Conservation (phyloP, 2,888 invertebrate genomes). For the Ochropleura leucogaster region DNA sequence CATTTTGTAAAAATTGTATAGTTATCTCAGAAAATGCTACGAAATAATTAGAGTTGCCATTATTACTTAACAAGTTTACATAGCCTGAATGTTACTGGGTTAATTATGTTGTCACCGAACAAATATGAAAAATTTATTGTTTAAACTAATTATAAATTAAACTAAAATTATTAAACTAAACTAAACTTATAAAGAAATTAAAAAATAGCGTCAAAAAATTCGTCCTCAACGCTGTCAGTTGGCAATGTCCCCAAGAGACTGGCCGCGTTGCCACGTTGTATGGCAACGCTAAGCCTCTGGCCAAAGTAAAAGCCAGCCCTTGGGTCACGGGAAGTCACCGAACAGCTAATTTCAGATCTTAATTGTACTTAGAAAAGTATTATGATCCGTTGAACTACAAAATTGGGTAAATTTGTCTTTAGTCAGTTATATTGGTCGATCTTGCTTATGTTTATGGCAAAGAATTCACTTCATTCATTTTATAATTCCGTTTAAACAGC, state of each 20-base stretch:
- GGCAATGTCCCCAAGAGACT: too few relatives aligned
- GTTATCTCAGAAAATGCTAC: slow-evolving; percentile 34
- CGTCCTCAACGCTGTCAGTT: too few relatives aligned
- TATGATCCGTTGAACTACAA: slow-evolving; percentile 18
- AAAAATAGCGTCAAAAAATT: too few relatives aligned
- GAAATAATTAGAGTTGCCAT: slow-evolving; percentile 26
- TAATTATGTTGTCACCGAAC: slow-evolving; percentile 37
- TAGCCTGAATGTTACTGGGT: slow-evolving; percentile 35
- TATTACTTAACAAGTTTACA: slow-evolving; percentile 46
- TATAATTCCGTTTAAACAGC: too few relatives aligned
- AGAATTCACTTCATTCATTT: background rate
- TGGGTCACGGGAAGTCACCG: too few relatives aligned
- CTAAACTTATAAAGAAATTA: too few relatives aligned
- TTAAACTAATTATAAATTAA: too few relatives aligned
- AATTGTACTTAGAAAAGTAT: slow-evolving; percentile 36
- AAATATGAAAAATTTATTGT: too few relatives aligned
- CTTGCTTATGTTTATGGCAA: background rate
- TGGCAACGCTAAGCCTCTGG: too few relatives aligned
- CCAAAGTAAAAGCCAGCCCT: too few relatives aligned
- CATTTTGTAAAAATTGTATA: slow-evolving; percentile 35
- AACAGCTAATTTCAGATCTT: slow-evolving; percentile 13
- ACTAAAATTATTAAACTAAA: too few relatives aligned
- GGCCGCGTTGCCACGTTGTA: too few relatives aligned
- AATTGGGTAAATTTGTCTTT: slow-evolving; percentile 23
- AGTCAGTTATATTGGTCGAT: background rate